Conservation (phyloP, 64 coral and sea anemone species). For the Porites lutea region DNA sequence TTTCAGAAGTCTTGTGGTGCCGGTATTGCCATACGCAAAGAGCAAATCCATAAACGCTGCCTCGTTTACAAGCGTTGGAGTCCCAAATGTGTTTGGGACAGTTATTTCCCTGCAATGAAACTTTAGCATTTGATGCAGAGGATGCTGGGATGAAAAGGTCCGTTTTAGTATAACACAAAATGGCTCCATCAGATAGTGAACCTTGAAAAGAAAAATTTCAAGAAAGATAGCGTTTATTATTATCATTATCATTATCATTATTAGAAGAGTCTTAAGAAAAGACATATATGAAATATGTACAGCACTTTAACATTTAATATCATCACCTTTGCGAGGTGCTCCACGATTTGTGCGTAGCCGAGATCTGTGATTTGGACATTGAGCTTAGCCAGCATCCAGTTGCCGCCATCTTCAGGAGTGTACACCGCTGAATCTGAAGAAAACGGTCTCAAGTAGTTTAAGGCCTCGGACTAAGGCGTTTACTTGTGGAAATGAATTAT, state of each 20-base stretch:
- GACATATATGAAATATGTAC: too few species aligned
- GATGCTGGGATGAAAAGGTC: constrained; percentile 57
- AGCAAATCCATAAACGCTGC: constrained; percentile 28
- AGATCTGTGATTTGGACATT: constrained; percentile 74
- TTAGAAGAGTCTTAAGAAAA: too few species aligned
- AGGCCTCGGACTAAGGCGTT: too few species aligned
- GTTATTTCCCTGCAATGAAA: constrained; percentile 72
- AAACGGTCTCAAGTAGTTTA: background rate
- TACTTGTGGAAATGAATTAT: too few species aligned
- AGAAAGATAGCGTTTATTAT: background rate
- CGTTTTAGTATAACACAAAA: constrained; percentile 66
- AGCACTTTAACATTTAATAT: too few species aligned
- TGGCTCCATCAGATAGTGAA: constrained; percentile 65
- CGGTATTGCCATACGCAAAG: constrained; percentile 61
- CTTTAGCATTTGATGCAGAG: constrained; percentile 67
- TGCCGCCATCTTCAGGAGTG: constrained; percentile 69
- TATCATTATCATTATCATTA: too few species aligned
- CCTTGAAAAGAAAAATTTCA: background rate
- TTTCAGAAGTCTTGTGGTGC: background rate
- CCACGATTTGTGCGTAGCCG: constrained; percentile 62
- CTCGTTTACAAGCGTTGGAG: constrained; percentile 21
- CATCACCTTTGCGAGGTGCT: constrained; percentile 64
- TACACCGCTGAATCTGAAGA: constrained; percentile 58
- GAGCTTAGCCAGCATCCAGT: constrained; percentile 72
- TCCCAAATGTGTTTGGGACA: constrained; percentile 51